These are phyloP conservation scores for Leptura quadrifasciata DNA, from an alignment of 2,888 invertebrate species.

Conservation along the genomic window DNA sequence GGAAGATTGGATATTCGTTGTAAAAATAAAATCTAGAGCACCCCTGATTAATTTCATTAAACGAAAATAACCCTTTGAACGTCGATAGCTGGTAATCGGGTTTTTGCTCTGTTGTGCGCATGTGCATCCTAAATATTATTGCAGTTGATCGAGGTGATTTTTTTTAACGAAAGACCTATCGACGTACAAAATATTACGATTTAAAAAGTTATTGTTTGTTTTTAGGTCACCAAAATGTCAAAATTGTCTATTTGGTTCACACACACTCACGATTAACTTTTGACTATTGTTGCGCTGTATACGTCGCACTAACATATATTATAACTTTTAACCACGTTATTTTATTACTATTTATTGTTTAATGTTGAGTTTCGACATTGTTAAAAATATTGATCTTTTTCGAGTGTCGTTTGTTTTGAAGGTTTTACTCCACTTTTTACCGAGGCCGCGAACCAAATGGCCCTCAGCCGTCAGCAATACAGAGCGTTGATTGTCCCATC, in stretches of 20 bases:
- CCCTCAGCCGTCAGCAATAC: slow-evolving; percentile 69
- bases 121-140: slow-evolving; percentile 68
- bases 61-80: slow-evolving; percentile 63
- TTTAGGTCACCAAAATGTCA: slow-evolving; percentile 37
- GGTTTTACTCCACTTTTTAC: slow-evolving; percentile 64
- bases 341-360: slow-evolving; percentile 65
- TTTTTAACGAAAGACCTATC: slow-evolving; percentile 58
- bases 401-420: slow-evolving; percentile 46
- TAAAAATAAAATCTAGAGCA: slow-evolving; percentile 71
- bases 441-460: slow-evolving; percentile 57
- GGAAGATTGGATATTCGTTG: slow-evolving; percentile 68
- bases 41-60: slow-evolving; percentile 60
- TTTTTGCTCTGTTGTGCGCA: slow-evolving; percentile 62
- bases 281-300: slow-evolving; percentile 57
- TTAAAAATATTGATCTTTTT: slow-evolving; percentile 61
- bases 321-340: slow-evolving; percentile 63
- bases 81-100: slow-evolving; percentile 63
- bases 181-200: slow-evolving; percentile 65
- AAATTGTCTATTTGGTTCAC: slow-evolving; percentile 32
- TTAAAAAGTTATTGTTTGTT: slow-evolving; percentile 41
- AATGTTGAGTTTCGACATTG: slow-evolving; percentile 64
- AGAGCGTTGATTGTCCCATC: slow-evolving; percentile 66
- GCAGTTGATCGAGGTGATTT: slow-evolving; percentile 63
- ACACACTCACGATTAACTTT: slow-evolving; percentile 45
- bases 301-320: slow-evolving; percentile 71